Base-by-base conservation (phyloP, 2,113 vertebrate species). In the Hyaena hyaena region DNA sequence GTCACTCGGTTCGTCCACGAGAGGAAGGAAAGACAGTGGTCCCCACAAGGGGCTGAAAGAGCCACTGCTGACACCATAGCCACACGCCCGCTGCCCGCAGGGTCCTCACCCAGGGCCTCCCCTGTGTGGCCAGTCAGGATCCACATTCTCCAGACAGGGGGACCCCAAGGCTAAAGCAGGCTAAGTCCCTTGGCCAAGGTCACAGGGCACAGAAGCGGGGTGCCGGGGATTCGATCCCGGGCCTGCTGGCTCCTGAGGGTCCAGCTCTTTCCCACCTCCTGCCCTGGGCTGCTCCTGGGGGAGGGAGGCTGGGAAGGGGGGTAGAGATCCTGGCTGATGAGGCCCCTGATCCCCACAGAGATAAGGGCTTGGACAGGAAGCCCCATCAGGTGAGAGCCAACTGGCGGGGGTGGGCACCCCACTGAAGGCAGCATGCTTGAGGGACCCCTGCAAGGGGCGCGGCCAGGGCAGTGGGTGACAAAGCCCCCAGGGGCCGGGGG, bases 81-180 rank as follows among this genome's bases (percentile, higher is more conserved):
- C 9, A 6, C 8, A 0, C 0, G 33, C 11, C 79, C 0, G 1
- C 17, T 3, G 7, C 14, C 53, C 24, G 1, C 5, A 2, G 14
- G 0, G 7, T 33, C 55, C 5, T 12, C 3, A 15, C 39, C 81
- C 63, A 17, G 19, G 73, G 24, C 58, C 74, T 79, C 65, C 21
- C 1, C 0, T 3, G 1, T 5, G 63, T 80, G 33, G 31, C 33
- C 58, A 5, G 0, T 4, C 5, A 45, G 0, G 0, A 66, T 1
- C 68, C 0, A 0, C 35, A 26, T 5, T 33, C 82, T 53, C 66
- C 15, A 28, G 76, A 5, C 1, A 0, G 86, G 53, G 88, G 88
- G 74, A 43, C 43, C 61, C 66, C 11, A 19, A 65, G 48, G 55
- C 55, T n/a, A n/a, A 35, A 65, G 50, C 28, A 58, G 26, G 63